Evolutionary conservation across 2,113 vertebrate genomes (phyloP).

Genomic region (Tachycineta bicolor): DNA sequence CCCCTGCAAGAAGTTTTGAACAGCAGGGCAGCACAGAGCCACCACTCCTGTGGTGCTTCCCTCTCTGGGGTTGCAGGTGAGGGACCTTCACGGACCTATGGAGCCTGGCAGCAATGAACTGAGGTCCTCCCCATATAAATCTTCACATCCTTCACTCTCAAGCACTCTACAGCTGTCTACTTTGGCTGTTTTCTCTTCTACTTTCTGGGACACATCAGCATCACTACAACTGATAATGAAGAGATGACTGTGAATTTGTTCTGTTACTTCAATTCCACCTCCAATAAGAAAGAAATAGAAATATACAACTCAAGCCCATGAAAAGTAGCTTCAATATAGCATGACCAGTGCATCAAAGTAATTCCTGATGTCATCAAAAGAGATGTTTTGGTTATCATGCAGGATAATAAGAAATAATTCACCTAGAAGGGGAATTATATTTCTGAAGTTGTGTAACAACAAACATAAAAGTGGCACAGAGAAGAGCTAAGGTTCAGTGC

Average conservation of each 20-base stretch:
- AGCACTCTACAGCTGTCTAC: accelerated
- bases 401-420: neutral
- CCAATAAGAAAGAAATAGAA: neutral
- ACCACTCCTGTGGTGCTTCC: accelerated
- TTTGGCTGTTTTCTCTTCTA: neutral
- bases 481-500: neutral
- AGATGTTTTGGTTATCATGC: neutral
- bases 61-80: accelerated
- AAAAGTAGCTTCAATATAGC: neutral
- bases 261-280: neutral
- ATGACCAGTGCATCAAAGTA: neutral
- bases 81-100: neutral
- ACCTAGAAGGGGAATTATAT: neutral
- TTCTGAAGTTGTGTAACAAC: neutral
- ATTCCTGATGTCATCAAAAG: accelerated
- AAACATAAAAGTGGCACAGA: neutral
- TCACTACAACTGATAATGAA: neutral
- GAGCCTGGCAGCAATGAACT: neutral
- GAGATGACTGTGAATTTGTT: neutral
- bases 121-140: neutral
- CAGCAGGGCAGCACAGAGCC: neutral
- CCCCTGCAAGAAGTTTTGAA: neutral
- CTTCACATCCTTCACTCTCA: neutral
- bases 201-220: neutral
- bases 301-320: neutral